Percentiles rank a stretch among this genome's conserved stretches.
These are phyloP conservation scores for Eucidaris tribuloides DNA, from an alignment of 35 echinoderm and acorn worm genomes.

Conservation along the genomic window DNA sequence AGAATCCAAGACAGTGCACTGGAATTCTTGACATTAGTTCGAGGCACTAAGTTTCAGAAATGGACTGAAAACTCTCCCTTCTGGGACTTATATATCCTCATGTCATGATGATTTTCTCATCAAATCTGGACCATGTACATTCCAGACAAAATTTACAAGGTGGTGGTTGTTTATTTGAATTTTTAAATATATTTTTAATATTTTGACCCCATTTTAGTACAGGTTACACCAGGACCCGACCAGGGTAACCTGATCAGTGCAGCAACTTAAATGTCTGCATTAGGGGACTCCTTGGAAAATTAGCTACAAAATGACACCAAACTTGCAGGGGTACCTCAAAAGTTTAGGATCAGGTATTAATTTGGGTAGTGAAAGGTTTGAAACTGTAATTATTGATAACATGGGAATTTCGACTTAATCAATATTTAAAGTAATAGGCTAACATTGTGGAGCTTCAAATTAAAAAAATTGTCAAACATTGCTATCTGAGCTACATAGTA, in stretches of 20 bases:
- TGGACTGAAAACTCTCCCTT: conserved; percentile 4
- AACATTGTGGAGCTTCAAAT: too few species aligned
- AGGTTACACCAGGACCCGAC: background rate
- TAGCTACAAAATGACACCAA: conserved; percentile 10
- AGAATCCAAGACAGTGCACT: conserved; percentile 1
- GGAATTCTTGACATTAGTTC: background rate
- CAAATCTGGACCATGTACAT: conserved; percentile 6
- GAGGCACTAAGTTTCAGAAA: background rate
- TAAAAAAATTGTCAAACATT: too few species aligned
- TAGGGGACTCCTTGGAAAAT: conserved; percentile 5
- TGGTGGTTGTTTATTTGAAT: background rate
- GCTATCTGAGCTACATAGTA: too few species aligned
- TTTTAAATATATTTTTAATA: background rate
- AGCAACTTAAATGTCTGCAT: background rate
- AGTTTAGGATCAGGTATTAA: background rate
- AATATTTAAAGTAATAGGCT: too few species aligned
- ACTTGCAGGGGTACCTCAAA: background rate
- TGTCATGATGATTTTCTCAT: conserved; percentile 20
- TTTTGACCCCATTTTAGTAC: conserved; percentile 10
- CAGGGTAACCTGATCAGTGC: background rate
- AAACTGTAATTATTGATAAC: background rate
- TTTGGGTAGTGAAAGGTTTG: too few species aligned
- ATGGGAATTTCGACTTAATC: background rate
- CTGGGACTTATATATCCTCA: background rate
- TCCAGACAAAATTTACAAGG: background rate